A percentile compares a stretch with the other conserved stretches of the same genome.
Evolutionary conservation across 2,797 vertebrate species (phyloP).

Genomic region (Coregonus suidteri): DNA sequence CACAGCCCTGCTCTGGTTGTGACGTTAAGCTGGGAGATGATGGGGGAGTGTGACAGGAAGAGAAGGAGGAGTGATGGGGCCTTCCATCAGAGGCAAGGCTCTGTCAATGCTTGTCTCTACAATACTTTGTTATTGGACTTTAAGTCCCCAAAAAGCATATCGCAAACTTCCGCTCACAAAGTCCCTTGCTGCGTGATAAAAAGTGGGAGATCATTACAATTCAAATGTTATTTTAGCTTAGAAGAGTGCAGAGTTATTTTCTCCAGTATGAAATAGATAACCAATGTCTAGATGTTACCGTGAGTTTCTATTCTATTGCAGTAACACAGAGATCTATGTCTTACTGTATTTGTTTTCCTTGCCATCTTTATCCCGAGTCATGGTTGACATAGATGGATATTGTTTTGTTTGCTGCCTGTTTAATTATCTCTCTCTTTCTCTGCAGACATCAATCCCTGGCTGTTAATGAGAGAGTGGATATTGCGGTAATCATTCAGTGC

Average conservation of each 20-base stretch:
- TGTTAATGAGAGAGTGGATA: conserved; percentile 44
- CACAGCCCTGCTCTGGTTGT: conserved; percentile 21
- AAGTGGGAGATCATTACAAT: not conserved
- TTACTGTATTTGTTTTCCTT: not conserved
- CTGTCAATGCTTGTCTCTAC: conserved; percentile 30
- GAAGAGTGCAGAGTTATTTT: not conserved
- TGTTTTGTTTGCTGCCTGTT: conserved; percentile 9
- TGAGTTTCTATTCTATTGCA: not conserved
- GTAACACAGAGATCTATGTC: not conserved
- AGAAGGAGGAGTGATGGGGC: conserved; percentile 47
- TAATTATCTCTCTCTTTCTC: conserved; percentile 12
- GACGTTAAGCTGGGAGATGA: conserved; percentile 45
- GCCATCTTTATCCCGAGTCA: not conserved
- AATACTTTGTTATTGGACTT: not conserved
- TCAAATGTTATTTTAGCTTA: not conserved
- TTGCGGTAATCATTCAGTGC: conserved; percentile 42
- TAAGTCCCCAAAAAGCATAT: conserved; percentile 18
- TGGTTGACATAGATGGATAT: conserved; percentile 9
- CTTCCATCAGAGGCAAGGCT: conserved; percentile 49
- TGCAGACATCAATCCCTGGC: conserved; percentile 3
- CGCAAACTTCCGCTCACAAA: not conserved
- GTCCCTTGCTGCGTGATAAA: not conserved
- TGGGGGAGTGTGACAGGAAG: conserved; percentile 46
- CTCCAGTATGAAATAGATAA: not conserved
- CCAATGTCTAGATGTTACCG: not conserved